Conservation (phyloP, 2,797 vertebrate species). For the Acrocephalus scirpaceus region DNA sequence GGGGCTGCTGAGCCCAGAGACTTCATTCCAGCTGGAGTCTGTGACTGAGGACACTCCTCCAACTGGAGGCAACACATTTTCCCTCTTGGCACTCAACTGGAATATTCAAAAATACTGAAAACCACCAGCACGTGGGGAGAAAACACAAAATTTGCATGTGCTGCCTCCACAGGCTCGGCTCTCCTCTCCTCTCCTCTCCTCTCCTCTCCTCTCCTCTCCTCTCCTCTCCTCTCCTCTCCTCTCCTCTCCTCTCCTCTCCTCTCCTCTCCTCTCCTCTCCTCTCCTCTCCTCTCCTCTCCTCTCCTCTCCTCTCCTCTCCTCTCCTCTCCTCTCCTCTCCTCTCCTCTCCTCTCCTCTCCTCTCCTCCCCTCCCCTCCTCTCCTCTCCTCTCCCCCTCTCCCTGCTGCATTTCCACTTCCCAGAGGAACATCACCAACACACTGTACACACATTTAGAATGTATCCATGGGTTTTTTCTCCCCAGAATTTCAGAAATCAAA, state of each 20-base stretch:
- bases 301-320: too few species aligned
- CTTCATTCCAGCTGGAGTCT: background rate
- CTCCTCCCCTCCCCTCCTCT: background rate
- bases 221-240: too few species aligned
- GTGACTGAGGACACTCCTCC: background rate
- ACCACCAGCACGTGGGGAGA: background rate
- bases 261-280: too few species aligned
- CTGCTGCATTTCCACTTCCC: background rate
- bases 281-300: too few species aligned
- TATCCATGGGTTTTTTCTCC: fast-evolving
- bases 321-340: too few species aligned
- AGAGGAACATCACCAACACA: fast-evolving
- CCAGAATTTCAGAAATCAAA: background rate
- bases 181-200: background rate
- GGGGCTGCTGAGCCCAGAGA: background rate
- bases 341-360: too few species aligned
- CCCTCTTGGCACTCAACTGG: background rate
- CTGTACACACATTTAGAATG: background rate
- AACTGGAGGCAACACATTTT: background rate
- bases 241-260: too few species aligned
- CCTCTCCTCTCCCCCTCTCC: background rate
- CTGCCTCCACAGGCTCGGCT: background rate
- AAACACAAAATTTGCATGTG: background rate
- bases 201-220: too few species aligned
- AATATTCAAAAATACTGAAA: background rate